Evolutionary conservation across 2,888 invertebrate genomes (phyloP), one percentile per base, ranked within the genome.

Genomic region (Mechanitis mazaeus): DNA sequence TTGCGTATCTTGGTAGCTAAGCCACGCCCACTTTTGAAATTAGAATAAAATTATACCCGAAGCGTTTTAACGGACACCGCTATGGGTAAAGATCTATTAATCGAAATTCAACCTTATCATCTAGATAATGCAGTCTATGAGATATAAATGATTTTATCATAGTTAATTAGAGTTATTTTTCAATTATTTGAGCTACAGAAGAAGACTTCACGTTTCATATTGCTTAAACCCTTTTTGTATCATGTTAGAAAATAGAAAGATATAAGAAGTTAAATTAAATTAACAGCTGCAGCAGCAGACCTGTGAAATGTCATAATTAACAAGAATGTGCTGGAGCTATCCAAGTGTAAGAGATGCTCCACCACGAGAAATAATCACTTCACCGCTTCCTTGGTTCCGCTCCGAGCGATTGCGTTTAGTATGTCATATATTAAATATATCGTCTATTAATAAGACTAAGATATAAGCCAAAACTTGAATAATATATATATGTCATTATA

Each of bases 1-100:
- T 77, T 80, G 82, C 82, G 85, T 84, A 84, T 77, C 80, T 75
- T 78, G 71, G 85, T 77, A 79, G 84, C 81, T 38, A 71, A 74
- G 76, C 77, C 73, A 72, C 84, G 78, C 84, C 85, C 73, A 72
- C 77, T 76, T 78, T 75, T 75, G 74, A 69, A 62, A 67, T 70
- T 68, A 67, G 69, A 69, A 69, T 69, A 68, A 69, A 69, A 69
- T 68, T 69, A 68, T 67, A 68, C 62, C 60, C 58, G 59, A 57
- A 66, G 65, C 63, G 60, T 57, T 62, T 58, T 68, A 66, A 66
- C 69, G 61, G 63, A 60, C 60, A 66, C 64, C 61, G 55, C 61
- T 60, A 65, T 63, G 55, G 58, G 63, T 55, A 54, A 56, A 53
- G 45, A 45, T 50, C 56, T 50, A 47, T 12, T 45, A 42, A 57